A percentile compares a stretch with the other conserved stretches of the same genome.
Conservation (phyloP, 2,888 invertebrate genomes). For the Leucania comma region DNA sequence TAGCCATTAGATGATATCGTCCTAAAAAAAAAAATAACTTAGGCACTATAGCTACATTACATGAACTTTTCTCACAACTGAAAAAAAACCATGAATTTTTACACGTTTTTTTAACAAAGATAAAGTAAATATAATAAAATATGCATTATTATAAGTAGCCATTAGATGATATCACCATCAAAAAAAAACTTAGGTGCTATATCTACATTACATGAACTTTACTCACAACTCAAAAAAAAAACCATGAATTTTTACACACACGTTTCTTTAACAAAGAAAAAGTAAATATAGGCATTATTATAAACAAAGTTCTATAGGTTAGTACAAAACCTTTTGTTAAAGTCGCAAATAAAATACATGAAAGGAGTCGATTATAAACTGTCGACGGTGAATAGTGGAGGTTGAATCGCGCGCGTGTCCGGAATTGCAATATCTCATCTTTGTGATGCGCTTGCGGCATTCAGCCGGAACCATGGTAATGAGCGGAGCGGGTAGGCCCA, state of each 20-base stretch:
- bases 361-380: slow-evolving; percentile 60
- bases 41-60: no score
- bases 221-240: not conserved
- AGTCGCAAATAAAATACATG: slow-evolving; percentile 53
- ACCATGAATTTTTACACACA: slow-evolving; percentile 32
- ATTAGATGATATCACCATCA: no score
- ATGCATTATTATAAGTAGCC: no score
- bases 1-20: no score
- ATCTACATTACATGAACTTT: no score
- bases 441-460: slow-evolving; percentile 67
- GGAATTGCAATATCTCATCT: slow-evolving; percentile 81
- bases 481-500: slow-evolving; percentile 66
- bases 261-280: slow-evolving; percentile 6
- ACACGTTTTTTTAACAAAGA: no score
- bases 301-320: not conserved
- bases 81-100: no score
- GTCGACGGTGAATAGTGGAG: slow-evolving; percentile 64
- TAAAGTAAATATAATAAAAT: no score
- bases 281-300: not conserved
- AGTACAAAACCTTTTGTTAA: slow-evolving; percentile 27
- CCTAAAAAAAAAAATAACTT: no score
- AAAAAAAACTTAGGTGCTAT: no score
- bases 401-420: slow-evolving; percentile 77
- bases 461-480: slow-evolving; percentile 30
- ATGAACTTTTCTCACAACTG: no score